phyloP scores from a whole-genome alignment of 2,113 vertebrate genomes.

The Tenrec ecaudatus region DNA sequence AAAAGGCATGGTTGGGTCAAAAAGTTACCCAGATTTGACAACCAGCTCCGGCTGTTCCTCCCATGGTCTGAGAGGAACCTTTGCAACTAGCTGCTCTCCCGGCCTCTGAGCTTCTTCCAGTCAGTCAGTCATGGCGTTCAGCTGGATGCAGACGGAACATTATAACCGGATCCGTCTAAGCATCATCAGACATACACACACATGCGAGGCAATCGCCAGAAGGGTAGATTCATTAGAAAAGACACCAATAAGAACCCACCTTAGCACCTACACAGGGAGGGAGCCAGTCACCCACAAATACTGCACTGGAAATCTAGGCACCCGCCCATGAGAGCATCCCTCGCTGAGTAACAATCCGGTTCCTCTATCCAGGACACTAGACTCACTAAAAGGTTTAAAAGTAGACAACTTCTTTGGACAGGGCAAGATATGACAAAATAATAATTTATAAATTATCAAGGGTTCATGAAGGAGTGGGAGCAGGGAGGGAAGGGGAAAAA shows the following conservation, averaged over 20 bases:
- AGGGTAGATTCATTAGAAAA: not conserved
- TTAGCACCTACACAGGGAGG: not conserved
- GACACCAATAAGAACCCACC: not conserved
- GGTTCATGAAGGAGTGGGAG: no score
- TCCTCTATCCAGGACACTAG: not conserved
- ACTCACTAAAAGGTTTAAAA: not conserved
- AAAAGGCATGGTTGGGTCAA: not conserved
- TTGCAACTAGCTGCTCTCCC: not conserved
- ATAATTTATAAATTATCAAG: no score
- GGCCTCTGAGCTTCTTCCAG: not conserved
- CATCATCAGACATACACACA: not conserved
- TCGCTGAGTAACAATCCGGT: not conserved
- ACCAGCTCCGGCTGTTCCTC: not conserved
- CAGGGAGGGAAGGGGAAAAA: no score
- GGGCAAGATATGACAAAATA: no score
- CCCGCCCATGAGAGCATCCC: not conserved
- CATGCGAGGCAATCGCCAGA: not conserved
- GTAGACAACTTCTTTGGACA: not conserved
- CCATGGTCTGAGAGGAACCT: not conserved
- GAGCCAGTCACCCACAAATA: not conserved
- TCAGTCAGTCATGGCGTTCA: not conserved
- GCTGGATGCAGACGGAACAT: not conserved
- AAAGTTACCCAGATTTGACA: not conserved
- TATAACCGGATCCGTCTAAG: not conserved
- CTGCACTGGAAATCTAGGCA: not conserved